Percentiles rank a stretch among this genome's conserved stretches.
These are phyloP conservation scores for Morphnarchus princeps DNA, from an alignment of 2,113 vertebrate species.

Conservation along the genomic window DNA sequence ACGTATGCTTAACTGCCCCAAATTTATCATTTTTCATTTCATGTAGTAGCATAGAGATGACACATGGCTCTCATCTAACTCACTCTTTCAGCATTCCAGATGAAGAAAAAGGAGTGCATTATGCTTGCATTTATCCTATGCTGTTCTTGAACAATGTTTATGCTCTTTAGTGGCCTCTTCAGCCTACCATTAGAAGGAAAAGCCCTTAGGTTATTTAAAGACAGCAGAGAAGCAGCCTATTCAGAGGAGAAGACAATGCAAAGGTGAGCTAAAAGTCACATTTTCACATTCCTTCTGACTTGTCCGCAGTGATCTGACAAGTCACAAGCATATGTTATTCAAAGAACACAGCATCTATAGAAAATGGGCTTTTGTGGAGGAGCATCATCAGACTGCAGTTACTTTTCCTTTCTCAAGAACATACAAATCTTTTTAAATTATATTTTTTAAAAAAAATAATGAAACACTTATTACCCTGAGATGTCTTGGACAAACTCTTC, in stretches of 20 bases:
- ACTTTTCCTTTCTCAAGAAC: neutral
- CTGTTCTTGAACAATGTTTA: neutral
- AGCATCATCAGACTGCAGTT: neutral
- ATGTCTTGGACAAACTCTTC: neutral
- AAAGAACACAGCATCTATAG: neutral
- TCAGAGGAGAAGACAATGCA: neutral
- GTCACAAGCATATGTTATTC: neutral
- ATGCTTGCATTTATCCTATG: neutral
- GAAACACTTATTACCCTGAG: neutral
- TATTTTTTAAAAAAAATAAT: neutral
- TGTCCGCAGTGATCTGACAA: neutral
- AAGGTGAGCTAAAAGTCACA: neutral
- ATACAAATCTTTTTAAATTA: neutral
- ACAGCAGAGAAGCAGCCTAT: neutral
- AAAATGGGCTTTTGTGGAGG: neutral
- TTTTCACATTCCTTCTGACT: neutral
- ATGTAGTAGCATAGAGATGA: neutral
- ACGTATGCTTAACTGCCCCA: neutral
- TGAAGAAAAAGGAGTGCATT: neutral
- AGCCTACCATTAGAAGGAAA: neutral
- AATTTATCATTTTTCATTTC: neutral
- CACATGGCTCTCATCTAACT: neutral
- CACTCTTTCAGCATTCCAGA: neutral
- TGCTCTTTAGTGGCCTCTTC: neutral
- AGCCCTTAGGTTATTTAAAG: neutral